phyloP scores from a whole-genome alignment of 2,113 vertebrate species.

The Chaenogobius annularis region DNA sequence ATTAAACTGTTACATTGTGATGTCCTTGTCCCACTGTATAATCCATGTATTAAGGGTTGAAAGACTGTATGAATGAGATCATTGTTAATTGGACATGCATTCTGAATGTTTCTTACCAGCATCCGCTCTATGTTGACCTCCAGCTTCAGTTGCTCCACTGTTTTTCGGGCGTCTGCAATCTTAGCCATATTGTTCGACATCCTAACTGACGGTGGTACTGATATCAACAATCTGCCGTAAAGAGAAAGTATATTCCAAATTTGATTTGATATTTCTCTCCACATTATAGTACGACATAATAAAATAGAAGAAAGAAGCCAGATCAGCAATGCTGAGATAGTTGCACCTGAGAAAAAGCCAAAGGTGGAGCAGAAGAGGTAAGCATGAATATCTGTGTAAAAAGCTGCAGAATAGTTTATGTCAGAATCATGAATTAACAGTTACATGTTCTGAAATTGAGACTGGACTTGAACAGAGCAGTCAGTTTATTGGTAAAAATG shows the following conservation, averaged over 20 bases:
- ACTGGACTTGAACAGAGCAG: not conserved
- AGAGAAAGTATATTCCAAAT: not conserved
- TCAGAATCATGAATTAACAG: not conserved
- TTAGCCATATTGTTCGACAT: slow-evolving; percentile 95
- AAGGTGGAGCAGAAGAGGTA: not conserved
- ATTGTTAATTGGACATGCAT: not conserved
- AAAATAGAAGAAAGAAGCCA: not conserved
- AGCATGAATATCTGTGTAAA: not conserved
- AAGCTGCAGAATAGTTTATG: too few species aligned
- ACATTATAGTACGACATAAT: not conserved
- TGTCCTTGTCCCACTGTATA: not conserved
- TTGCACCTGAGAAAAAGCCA: not conserved
- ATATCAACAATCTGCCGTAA: slow-evolving; percentile 33
- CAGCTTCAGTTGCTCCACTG: slow-evolving; percentile 88
- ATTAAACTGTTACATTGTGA: not conserved
- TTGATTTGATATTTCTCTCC: not conserved
- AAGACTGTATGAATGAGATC: not conserved
- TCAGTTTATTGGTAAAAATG: not conserved
- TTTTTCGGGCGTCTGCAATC: slow-evolving; percentile 88
- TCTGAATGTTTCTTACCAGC: slow-evolving; percentile 77
- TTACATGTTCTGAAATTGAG: not conserved
- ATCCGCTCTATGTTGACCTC: slow-evolving; percentile 91
- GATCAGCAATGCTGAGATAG: not conserved
- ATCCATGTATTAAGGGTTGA: not conserved
- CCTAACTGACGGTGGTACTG: slow-evolving; percentile 15